A percentile compares a stretch with the other conserved stretches of the same genome.
Conservation (phyloP, 2,888 invertebrate genomes). For the Tenodera sinensis region DNA sequence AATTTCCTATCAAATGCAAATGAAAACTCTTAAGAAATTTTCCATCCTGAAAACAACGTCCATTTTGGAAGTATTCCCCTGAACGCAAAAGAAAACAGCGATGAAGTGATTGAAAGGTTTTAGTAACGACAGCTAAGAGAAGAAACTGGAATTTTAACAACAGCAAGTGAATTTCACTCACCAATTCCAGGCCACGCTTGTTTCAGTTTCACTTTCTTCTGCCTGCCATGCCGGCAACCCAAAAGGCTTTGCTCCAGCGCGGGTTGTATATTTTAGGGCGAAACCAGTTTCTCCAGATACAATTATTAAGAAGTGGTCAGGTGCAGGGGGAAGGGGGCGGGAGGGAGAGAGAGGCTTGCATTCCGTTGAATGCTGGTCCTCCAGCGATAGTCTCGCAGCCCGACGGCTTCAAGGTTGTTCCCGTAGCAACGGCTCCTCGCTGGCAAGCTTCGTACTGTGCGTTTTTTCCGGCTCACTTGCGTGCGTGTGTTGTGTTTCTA, state of each 20-base stretch:
- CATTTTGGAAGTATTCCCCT: too few relatives aligned
- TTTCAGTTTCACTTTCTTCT: background rate
- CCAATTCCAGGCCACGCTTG: background rate
- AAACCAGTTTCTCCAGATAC: background rate
- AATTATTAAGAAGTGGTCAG: background rate
- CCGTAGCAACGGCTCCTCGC: background rate
- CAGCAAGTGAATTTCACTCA: too few relatives aligned
- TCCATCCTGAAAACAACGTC: too few relatives aligned
- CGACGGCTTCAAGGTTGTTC: background rate
- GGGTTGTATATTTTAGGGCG: background rate
- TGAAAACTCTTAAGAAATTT: too few relatives aligned
- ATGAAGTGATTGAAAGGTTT: too few relatives aligned
- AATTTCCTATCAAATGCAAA: too few relatives aligned
- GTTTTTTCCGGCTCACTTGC: background rate
- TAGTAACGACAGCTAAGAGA: too few relatives aligned
- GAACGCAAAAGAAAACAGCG: too few relatives aligned
- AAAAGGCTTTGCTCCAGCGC: background rate
- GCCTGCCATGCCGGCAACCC: background rate
- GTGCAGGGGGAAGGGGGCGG: background rate
- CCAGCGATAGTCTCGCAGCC: background rate
- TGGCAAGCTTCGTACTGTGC: background rate
- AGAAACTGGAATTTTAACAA: too few relatives aligned
- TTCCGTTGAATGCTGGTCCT: background rate
- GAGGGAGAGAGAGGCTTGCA: background rate
- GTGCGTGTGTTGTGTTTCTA: background rate